phyloP scores from a whole-genome alignment of 2,113 vertebrate genomes.

The Actenoides lindsayi region DNA sequence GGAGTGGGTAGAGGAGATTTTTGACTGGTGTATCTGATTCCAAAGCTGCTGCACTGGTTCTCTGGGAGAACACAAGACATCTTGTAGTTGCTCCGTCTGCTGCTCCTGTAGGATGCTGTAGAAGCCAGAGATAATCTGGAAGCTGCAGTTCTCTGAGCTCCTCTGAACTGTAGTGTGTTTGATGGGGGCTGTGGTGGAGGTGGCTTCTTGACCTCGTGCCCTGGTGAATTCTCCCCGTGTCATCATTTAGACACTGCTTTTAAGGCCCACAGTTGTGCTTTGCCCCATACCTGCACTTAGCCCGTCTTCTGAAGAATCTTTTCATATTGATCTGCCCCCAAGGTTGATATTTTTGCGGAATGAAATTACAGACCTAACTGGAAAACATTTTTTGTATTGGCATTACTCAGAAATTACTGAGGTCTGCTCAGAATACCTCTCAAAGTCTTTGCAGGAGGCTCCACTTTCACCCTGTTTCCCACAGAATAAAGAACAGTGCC shows the following conservation, averaged over 20 bases:
- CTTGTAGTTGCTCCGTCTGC: background rate
- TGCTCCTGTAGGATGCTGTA: background rate
- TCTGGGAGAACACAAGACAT: background rate
- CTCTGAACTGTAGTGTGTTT: background rate
- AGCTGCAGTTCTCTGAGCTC: background rate
- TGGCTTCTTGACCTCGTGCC: background rate
- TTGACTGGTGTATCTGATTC: background rate
- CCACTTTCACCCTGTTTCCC: background rate
- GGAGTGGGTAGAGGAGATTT: background rate
- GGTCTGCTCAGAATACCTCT: background rate
- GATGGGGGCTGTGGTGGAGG: background rate
- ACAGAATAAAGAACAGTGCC: slow-evolving; percentile 82
- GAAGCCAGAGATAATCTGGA: background rate
- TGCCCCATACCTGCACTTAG: background rate
- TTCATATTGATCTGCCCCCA: background rate
- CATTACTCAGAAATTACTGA: background rate
- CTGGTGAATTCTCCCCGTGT: background rate
- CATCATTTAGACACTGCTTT: background rate
- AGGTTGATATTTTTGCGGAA: background rate
- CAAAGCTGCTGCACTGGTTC: background rate
- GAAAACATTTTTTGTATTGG: background rate
- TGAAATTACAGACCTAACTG: background rate
- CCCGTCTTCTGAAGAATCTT: background rate
- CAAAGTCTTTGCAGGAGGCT: background rate
- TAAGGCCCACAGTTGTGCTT: background rate